Evolutionary conservation across 1,140 invertebrate genomes (phyloP), one percentile per base, ranked within the genome.

Genomic region (Adoxophyes honmai): DNA sequence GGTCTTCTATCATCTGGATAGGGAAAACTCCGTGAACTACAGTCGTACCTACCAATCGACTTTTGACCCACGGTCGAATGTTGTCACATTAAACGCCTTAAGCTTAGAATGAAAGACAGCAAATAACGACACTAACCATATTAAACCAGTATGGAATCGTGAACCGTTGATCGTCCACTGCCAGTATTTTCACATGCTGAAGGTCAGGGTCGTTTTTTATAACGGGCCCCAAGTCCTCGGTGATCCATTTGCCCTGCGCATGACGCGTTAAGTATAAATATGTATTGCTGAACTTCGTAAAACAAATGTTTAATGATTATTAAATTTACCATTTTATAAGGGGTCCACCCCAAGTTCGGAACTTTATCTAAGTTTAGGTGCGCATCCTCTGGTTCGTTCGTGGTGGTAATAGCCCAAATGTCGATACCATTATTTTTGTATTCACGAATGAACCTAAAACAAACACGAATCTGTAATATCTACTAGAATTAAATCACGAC

Each of bases 261-360:
- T 51, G 7, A 58, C 42, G 28, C 51, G 18, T 21, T 18, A n/a
- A n/a, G 5, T 7, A 55, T 52, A 52, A 42, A 15, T 34, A 13
- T 11, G 37, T 28, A 16, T 7, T 34, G 16, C 48, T 4, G 34
- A 57, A 36, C n/a, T n/a, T n/a, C n/a, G n/a, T 13, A 6, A 4
- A 48, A 4, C 28, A 16, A 34, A n/a, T 34, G 15, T 15, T 10
- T 9, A 13, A 0, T 42, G 21, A 3, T 28, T 6, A 28, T 28
- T 28, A 6, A 28, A 60, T 52, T 60, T 78, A 90, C 89, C 81
- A 89, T 84, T 0, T 59, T 74, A 15, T 89, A 69, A 1, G 94
- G 90, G 0, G 89, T 91, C 92, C 96, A 96, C 1, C 91, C 93
- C 88, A 97, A 90, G 33, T 90, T 89, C 73, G 96, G 93, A 60